A percentile compares a stretch with the other conserved stretches of the same genome.
Conservation (phyloP, 2,797 vertebrate genomes). For the Parauchenoglanis punctatus region DNA sequence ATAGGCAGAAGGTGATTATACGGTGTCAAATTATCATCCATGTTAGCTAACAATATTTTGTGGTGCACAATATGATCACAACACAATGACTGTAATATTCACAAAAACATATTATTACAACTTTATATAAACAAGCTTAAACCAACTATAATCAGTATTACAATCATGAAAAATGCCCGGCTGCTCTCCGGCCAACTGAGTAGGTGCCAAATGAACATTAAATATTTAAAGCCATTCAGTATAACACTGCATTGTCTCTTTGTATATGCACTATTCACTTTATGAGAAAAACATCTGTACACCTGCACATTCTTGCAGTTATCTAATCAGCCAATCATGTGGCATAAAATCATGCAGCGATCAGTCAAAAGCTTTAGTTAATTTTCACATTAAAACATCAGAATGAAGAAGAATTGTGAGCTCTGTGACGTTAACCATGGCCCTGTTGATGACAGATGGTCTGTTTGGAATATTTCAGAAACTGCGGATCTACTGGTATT, state of each 20-base stretch:
- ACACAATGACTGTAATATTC: neutral
- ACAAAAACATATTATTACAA: neutral
- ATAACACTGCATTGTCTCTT: neutral
- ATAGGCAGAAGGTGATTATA: neutral
- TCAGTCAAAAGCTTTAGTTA: neutral
- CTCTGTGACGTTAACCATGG: neutral
- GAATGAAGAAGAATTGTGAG: neutral
- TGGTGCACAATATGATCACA: neutral
- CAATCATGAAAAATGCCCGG: neutral
- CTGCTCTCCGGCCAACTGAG: neutral
- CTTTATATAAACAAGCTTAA: neutral
- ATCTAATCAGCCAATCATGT: neutral
- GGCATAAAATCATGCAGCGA: neutral
- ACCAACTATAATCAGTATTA: neutral
- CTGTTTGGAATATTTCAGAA: neutral
- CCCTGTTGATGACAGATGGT: neutral
- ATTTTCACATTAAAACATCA: neutral
- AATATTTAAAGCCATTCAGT: neutral
- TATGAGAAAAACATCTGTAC: neutral
- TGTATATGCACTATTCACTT: neutral
- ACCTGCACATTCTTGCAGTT: neutral
- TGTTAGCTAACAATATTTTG: neutral
- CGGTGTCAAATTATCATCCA: neutral
- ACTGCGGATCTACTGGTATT: neutral
- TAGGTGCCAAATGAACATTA: neutral